Evolutionary conservation across 2,797 vertebrate species (phyloP), one percentile per base, ranked within the genome.

Genomic region (Danio jaintianensis): DNA sequence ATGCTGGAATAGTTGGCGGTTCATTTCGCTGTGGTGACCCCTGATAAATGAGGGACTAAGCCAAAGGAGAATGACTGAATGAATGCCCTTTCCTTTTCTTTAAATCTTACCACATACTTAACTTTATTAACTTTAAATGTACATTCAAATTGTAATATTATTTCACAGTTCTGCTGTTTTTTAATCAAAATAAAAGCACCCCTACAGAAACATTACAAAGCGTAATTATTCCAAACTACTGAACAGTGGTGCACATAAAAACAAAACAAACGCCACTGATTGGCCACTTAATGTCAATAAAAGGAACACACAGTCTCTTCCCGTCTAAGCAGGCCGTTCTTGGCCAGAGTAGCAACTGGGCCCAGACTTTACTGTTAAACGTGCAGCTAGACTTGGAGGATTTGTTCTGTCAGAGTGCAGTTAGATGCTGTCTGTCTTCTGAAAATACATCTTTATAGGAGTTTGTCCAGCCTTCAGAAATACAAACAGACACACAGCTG

Each of bases 401-500:
- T 59, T 11, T 47, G 70, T 12, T 73, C 20, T 58, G 55, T 22
- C 20, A n/a, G 29, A 0, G 4, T 36, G 53, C 70, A 6, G 38
- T 15, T 16, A 45, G 53, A 55, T 59, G 7, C 3, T 36, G 4
- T 73, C 55, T 45, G 42, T 58, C 42, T n/a, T 47, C 22, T 29
- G 42, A 48, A 18, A 56, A 55, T 18, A 64, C 9, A 67, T 45
- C 42, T 80, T 73, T 53, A 38, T 38, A 64, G 52, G 62, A 55
- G 48, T 38, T 4, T 45, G 47, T 20, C 22, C 16, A 1, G 59
- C 10, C 50, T 29, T 62, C 29, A 61, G 58, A 42, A 72, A 36
- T 7, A 75, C 63, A 75, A 45, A 75, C 45, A 53, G 36, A 70
- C 58, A 70, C 7, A 42, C 74, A 82, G 58, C 74, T 66, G 70